These are phyloP conservation scores for Cassiopea xamachana DNA, from an alignment of 30 jellyfish, hydroid and myxozoan species.

Conservation along the genomic window DNA sequence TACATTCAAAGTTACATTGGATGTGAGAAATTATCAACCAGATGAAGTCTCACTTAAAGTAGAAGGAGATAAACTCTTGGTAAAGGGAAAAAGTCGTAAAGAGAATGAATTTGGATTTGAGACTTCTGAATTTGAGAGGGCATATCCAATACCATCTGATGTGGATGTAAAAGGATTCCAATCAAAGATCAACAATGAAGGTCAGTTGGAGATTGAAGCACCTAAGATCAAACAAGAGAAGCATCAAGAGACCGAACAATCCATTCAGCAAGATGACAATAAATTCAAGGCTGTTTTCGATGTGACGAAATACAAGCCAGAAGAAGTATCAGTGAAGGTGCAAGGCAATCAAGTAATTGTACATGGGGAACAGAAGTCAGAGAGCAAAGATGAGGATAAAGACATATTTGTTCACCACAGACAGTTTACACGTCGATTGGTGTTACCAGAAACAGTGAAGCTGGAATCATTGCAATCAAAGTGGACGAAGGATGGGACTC, in stretches of 20 bases:
- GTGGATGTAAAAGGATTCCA: conserved; percentile 5
- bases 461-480: conserved; percentile 50
- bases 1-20: background rate
- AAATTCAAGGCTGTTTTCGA: conserved; percentile 52
- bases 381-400: conserved; percentile 20
- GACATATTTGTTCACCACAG: conserved; percentile 57
- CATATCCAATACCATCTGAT: too few species aligned
- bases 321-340: conserved; percentile 66
- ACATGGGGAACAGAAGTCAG: conserved; percentile 54
- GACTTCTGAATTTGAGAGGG: conserved; percentile 67
- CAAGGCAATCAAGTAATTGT: conserved; percentile 51
- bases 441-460: conserved; percentile 58
- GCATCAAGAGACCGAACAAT: background rate
- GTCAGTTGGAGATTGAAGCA: conserved; percentile 69
- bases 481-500: conserved; percentile 47
- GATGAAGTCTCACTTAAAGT: conserved; percentile 8
- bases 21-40: conserved; percentile 7
- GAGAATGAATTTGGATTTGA: conserved; percentile 79
- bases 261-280: conserved; percentile 16
- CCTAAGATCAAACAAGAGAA: background rate
- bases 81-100: conserved; percentile 69
- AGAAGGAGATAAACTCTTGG: conserved; percentile 45
- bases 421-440: conserved; percentile 48
- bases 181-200: conserved; percentile 63
- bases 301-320: conserved; percentile 69